Percentiles rank a stretch among this genome's conserved stretches.
Evolutionary conservation across 2,113 vertebrate species (phyloP).

Genomic region (Choloepus hoffmanni): DNA sequence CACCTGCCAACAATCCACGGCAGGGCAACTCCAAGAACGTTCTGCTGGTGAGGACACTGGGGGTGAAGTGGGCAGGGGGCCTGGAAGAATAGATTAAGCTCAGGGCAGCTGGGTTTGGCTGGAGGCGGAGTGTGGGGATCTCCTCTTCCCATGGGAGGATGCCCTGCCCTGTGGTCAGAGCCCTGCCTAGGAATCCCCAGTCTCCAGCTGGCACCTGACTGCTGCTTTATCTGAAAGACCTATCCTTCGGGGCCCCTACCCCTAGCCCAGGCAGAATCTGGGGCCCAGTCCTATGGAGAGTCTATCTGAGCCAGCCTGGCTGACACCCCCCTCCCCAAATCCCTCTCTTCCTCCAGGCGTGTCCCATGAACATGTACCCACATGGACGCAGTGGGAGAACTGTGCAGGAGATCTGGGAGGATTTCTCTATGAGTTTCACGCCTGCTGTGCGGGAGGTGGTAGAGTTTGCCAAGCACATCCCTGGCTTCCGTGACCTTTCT

Average conservation of each 20-base stretch:
- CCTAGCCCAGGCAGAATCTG: not conserved
- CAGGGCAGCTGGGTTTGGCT: not conserved
- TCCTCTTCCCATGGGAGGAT: not conserved
- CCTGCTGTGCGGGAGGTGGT: conserved; percentile 95
- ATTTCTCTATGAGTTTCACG: conserved; percentile 96
- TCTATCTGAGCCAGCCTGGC: not conserved
- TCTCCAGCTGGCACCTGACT: not conserved
- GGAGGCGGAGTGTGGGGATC: not conserved
- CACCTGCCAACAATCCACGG: conserved; percentile 65
- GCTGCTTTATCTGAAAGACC: not conserved
- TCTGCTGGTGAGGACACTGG: conserved; percentile 89
- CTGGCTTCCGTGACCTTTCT: conserved; percentile 92
- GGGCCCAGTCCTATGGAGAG: not conserved
- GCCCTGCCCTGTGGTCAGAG: not conserved
- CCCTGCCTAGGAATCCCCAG: not conserved
- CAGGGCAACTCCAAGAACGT: conserved; percentile 88
- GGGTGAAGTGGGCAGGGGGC: conserved; percentile 39
- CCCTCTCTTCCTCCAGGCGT: conserved; percentile 87
- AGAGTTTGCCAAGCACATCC: conserved; percentile 96
- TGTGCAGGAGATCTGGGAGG: conserved; percentile 96
- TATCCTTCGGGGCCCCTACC: not conserved
- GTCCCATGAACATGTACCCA: conserved; percentile 95
- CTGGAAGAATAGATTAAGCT: not conserved
- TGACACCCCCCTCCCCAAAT: not conserved
- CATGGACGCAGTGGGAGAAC: conserved; percentile 90